A percentile compares a stretch with the other conserved stretches of the same genome.
These are phyloP conservation scores for Cebus imitator DNA, from an alignment of 2,113 vertebrate genomes.

Conservation along the genomic window DNA sequence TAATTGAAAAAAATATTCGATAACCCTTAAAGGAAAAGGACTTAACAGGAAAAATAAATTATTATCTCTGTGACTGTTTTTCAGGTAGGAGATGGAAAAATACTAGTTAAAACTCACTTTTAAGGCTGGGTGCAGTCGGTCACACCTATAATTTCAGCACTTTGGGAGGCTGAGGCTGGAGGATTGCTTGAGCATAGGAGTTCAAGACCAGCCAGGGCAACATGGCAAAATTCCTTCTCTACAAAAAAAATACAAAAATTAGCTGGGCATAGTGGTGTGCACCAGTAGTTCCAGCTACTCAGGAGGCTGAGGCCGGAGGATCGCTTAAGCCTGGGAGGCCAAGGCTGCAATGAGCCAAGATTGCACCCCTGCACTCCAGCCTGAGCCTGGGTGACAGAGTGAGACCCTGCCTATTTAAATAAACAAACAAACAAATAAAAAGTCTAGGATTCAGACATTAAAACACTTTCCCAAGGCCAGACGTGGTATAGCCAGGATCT, in stretches of 20 bases:
- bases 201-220: background rate
- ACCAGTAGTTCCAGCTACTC: too few relatives aligned
- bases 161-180: background rate
- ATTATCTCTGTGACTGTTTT: background rate
- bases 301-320: too few relatives aligned
- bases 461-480: background rate
- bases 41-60: background rate
- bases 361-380: background rate
- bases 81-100: background rate
- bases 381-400: background rate
- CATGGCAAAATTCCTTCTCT: background rate
- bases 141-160: background rate
- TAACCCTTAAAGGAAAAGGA: background rate
- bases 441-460: background rate
- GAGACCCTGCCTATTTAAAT: background rate
- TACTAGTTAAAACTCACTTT: background rate
- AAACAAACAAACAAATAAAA: background rate
- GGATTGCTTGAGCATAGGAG: background rate
- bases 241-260: background rate
- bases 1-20: background rate
- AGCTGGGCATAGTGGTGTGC: background rate
- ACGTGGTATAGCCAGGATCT: background rate
- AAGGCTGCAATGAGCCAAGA: too few relatives aligned
- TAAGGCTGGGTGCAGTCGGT: background rate
- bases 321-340: too few relatives aligned